Conservation (phyloP, 2,888 invertebrate species). For the Tetanocera ferruginea region DNA sequence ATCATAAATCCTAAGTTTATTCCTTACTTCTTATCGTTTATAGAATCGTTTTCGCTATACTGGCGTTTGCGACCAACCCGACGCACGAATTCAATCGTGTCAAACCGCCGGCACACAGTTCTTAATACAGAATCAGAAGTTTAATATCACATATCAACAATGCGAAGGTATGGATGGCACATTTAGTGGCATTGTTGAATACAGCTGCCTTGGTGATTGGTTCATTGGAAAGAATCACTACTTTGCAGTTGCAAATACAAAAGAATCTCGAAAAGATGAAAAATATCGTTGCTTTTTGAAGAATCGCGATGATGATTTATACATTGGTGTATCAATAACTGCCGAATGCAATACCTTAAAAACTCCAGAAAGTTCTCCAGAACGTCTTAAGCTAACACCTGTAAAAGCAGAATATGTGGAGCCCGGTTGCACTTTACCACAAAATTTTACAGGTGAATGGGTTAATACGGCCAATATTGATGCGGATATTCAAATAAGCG, state of each 20-base stretch:
- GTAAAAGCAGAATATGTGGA: slow-evolving; percentile 85
- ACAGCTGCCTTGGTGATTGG: slow-evolving; percentile 95
- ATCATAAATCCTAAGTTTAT: too few species aligned
- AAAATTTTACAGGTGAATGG: slow-evolving; percentile 96
- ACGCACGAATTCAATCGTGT: slow-evolving; percentile 92
- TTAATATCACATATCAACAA: slow-evolving; percentile 92
- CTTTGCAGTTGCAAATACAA: slow-evolving; percentile 97
- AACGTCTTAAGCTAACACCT: slow-evolving; percentile 87
- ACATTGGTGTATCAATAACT: slow-evolving; percentile 92
- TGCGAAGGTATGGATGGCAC: slow-evolving; percentile 92
- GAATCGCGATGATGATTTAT: slow-evolving; percentile 93
- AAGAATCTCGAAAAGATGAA: slow-evolving; percentile 94
- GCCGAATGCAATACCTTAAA: slow-evolving; percentile 93
- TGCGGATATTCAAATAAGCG: slow-evolving; percentile 93
- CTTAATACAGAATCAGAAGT: slow-evolving; percentile 88
- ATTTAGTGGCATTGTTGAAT: slow-evolving; percentile 92
- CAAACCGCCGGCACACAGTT: slow-evolving; percentile 96
- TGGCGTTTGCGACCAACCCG: slow-evolving; percentile 90
- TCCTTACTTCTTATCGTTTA: not conserved
- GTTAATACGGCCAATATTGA: slow-evolving; percentile 97
- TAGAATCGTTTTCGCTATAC: slow-evolving; percentile 76
- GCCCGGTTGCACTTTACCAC: slow-evolving; percentile 91
- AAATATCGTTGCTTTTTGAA: slow-evolving; percentile 94
- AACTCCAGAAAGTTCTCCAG: slow-evolving; percentile 94
- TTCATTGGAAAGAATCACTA: slow-evolving; percentile 96